Conservation (phyloP, 53 echinoderm and acorn worm genomes). For the Arbacia lixula region DNA sequence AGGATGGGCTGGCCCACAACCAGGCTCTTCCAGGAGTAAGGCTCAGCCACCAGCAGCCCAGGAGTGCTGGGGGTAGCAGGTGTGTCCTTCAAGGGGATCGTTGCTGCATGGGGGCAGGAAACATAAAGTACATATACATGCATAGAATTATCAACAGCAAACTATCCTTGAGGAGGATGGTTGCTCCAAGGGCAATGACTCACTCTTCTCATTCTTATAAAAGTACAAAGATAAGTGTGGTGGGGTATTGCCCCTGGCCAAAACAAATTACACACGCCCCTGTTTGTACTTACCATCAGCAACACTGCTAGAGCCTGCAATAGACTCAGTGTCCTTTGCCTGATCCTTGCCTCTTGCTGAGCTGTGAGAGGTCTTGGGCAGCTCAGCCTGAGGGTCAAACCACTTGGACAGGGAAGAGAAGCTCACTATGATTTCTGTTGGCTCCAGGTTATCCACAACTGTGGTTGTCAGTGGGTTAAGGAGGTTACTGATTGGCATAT, state of each 20-base stretch:
- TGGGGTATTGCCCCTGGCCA: too few species aligned
- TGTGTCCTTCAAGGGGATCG: slow-evolving; percentile 43
- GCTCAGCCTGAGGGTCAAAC: slow-evolving; percentile 97
- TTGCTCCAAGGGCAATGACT: too few species aligned
- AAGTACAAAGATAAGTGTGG: too few species aligned
- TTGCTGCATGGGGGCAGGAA: slow-evolving; percentile 12
- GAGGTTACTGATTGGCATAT: too few species aligned
- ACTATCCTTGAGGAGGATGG: too few species aligned
- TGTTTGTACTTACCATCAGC: slow-evolving; percentile 72
- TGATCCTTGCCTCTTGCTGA: slow-evolving; percentile 82
- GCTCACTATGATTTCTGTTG: slow-evolving; percentile 89
- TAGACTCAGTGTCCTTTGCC: slow-evolving; percentile 86
- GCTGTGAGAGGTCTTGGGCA: slow-evolving; percentile 94
- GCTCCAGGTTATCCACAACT: slow-evolving; percentile 97
- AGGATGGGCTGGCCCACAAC: slow-evolving; percentile 97
- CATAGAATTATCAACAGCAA: too few species aligned
- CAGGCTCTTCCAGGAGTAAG: slow-evolving; percentile 99
- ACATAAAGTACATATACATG: too few species aligned
- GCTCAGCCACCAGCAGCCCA: slow-evolving; percentile 95
- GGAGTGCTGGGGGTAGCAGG: slow-evolving; percentile 68
- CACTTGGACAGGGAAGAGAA: slow-evolving; percentile 94
- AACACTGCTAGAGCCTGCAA: slow-evolving; percentile 89
- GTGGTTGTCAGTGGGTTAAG: background rate
- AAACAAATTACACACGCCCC: too few species aligned
- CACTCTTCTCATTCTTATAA: too few species aligned